Percentiles rank a stretch among this genome's conserved stretches.
Evolutionary conservation across 2,797 vertebrate genomes (phyloP).

Genomic region (Notolepis coatsorum): DNA sequence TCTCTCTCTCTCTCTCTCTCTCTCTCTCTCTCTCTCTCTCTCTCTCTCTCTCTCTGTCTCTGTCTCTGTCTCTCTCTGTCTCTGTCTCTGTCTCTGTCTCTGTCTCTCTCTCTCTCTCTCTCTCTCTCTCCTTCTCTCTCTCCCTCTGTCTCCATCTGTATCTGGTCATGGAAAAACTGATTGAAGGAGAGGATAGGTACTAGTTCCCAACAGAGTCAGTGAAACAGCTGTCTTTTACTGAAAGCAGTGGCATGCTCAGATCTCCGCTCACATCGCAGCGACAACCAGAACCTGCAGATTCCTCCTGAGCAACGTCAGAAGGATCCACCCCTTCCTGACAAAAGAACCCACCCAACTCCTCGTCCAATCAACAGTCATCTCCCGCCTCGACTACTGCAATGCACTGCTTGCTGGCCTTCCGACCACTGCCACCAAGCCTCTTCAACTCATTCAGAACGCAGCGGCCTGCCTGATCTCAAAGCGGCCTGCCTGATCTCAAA

Average conservation of each 20-base stretch:
- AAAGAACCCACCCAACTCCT: too few relatives aligned
- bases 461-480: too few relatives aligned
- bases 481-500: too few relatives aligned
- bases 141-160: constrained; percentile 25
- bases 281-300: background rate
- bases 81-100: constrained; percentile 49
- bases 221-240: too few relatives aligned
- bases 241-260: too few relatives aligned
- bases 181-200: constrained; percentile 39
- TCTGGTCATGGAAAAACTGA: constrained; percentile 68
- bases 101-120: constrained; percentile 51
- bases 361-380: too few relatives aligned
- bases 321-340: too few relatives aligned
- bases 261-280: constrained; percentile 3
- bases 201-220: constrained; percentile 49
- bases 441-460: too few relatives aligned
- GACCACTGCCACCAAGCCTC: too few relatives aligned
- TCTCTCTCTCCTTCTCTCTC: constrained; percentile 20
- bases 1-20: constrained; percentile 2
- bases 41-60: background rate
- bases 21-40: background rate
- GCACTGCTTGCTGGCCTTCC: too few relatives aligned
- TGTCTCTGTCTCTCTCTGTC: background rate
- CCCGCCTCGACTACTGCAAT: too few relatives aligned
- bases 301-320: constrained; percentile 8